Conservation (phyloP, 1,140 invertebrate genomes). For the Pseudomyrmex gracilis region DNA sequence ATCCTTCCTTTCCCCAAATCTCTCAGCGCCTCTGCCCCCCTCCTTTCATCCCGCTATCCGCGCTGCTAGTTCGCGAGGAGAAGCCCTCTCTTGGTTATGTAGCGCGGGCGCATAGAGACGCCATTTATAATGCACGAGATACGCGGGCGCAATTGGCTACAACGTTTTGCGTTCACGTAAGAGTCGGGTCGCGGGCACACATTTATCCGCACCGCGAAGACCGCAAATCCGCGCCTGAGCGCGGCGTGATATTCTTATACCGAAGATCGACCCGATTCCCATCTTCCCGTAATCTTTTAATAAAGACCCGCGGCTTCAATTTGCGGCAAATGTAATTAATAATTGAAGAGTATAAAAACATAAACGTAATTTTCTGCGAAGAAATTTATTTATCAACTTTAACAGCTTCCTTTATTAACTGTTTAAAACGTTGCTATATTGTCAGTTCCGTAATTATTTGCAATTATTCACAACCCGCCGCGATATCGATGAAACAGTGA, state of each 20-base stretch:
- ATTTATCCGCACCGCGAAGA: slow-evolving; percentile 33
- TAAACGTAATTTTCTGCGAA: not conserved
- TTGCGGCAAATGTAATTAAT: too few species aligned
- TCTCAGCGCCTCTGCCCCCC: slow-evolving; percentile 61
- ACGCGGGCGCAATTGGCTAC: slow-evolving; percentile 69
- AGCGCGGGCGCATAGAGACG: slow-evolving; percentile 71
- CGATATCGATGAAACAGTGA: not conserved
- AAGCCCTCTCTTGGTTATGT: slow-evolving; percentile 71
- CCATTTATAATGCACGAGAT: slow-evolving; percentile 83
- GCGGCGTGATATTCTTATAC: slow-evolving; percentile 19
- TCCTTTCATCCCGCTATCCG: slow-evolving; percentile 33
- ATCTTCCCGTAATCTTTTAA: slow-evolving; percentile 66
- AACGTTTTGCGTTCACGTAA: slow-evolving; percentile 38
- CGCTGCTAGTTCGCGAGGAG: slow-evolving; percentile 55
- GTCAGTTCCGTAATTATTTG: not conserved
- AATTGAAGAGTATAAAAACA: too few species aligned
- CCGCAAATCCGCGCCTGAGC: slow-evolving; percentile 18
- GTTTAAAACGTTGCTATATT: slow-evolving; percentile 30
- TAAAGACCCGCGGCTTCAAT: slow-evolving; percentile 12
- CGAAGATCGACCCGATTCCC: slow-evolving; percentile 61
- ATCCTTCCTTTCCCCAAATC: slow-evolving; percentile 74
- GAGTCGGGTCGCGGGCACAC: slow-evolving; percentile 35
- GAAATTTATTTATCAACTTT: slow-evolving; percentile 18
- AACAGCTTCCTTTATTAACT: slow-evolving; percentile 37
- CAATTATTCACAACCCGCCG: not conserved